Evolutionary conservation across 53 echinoderm and acorn worm species (phyloP).

Genomic region (Apostichopus leukothele): DNA sequence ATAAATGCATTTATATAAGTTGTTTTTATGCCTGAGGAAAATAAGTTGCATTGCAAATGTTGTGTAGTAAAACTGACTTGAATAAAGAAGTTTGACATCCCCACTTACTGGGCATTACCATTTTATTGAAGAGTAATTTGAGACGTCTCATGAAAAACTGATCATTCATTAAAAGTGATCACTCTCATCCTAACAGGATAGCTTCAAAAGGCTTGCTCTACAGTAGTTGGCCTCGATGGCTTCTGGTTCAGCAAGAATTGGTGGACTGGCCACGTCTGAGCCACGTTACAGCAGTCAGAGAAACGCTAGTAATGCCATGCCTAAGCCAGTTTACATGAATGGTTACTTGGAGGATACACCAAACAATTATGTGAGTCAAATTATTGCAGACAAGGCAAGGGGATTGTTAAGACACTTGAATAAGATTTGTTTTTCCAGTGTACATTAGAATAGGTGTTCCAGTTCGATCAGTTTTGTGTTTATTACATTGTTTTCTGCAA

Average conservation of each 20-base stretch:
- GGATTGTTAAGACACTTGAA: neutral
- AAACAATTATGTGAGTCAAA: slow-evolving; percentile 79
- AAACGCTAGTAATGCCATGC: slow-evolving; percentile 35
- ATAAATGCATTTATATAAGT: too few species aligned
- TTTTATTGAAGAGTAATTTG: too few species aligned
- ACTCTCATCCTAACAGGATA: too few species aligned
- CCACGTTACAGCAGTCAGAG: slow-evolving; percentile 51
- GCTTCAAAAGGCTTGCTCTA: slow-evolving; percentile 15
- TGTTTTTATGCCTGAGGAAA: too few species aligned
- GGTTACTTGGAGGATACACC: slow-evolving; percentile 78
- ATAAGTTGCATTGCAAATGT: too few species aligned
- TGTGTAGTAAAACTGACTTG: too few species aligned
- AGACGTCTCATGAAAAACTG: too few species aligned
- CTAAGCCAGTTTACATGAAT: slow-evolving; percentile 62
- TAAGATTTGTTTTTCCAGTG: neutral
- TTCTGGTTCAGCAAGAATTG: slow-evolving; percentile 49
- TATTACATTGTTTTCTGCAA: neutral
- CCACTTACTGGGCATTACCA: too few species aligned
- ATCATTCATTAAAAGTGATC: too few species aligned
- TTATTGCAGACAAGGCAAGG: too few species aligned
- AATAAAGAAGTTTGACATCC: too few species aligned
- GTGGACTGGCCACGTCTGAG: slow-evolving; percentile 55
- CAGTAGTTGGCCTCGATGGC: slow-evolving; percentile 45
- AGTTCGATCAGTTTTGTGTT: neutral
- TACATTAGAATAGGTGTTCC: neutral